Conservation (phyloP, 2,113 vertebrate genomes). For the Promerops cafer region DNA sequence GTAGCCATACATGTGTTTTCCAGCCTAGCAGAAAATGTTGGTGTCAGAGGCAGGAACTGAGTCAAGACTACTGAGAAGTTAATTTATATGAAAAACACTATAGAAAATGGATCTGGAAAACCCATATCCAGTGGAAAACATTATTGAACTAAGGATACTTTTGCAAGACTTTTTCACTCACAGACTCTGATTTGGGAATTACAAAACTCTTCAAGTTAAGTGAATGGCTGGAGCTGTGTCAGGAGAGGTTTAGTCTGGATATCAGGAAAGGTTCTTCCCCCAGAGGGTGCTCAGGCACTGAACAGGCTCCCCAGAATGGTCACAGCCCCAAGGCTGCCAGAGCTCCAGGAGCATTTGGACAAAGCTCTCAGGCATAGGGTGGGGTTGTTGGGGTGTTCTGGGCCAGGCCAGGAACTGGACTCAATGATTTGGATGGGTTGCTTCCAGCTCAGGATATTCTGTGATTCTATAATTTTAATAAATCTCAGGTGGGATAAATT, state of each 20-base stretch:
- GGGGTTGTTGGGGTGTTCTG: neutral
- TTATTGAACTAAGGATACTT: neutral
- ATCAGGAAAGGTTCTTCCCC: neutral
- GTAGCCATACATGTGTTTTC: neutral
- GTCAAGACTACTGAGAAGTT: neutral
- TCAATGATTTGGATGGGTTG: fast-evolving
- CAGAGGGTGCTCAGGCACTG: neutral
- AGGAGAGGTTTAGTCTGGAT: neutral
- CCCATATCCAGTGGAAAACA: neutral
- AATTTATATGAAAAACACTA: neutral
- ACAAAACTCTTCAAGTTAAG: neutral
- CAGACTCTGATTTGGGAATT: neutral
- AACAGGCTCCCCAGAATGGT: neutral
- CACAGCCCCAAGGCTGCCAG: neutral
- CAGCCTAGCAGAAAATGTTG: neutral
- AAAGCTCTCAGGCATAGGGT: fast-evolving
- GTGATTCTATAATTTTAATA: neutral
- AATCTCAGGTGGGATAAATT: neutral
- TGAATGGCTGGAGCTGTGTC: neutral
- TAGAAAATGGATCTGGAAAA: neutral
- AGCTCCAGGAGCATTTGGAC: neutral
- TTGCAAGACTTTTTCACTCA: neutral
- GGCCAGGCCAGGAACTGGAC: neutral
- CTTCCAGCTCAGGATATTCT: neutral
- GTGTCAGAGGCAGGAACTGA: neutral